phyloP scores from a whole-genome alignment of 2,888 invertebrate species.

The Eugnorisma glareosa region DNA sequence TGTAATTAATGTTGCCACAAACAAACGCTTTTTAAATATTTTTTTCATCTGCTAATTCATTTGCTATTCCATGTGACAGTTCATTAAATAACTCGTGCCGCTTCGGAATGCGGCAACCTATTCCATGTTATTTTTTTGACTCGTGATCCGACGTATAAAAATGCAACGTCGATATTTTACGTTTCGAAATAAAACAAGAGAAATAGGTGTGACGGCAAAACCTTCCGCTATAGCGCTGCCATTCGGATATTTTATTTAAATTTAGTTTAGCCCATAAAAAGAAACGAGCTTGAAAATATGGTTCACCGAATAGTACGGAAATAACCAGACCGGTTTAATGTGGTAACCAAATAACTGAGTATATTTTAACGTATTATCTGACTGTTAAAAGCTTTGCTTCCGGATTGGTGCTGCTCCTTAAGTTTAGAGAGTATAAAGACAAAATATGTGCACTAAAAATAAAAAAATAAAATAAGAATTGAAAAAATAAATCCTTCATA shows the following conservation, averaged over 20 bases:
- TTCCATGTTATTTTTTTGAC: conserved; percentile 1
- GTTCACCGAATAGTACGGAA: conserved; percentile 31
- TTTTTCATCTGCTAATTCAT: neutral
- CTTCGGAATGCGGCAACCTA: neutral
- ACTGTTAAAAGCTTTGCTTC: conserved; percentile 12
- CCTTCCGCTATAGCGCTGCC: conserved; percentile 33
- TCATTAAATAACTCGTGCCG: neutral
- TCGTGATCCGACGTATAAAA: conserved; percentile 22
- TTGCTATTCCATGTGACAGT: neutral
- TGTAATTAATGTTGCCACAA: too few species aligned
- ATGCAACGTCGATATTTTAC: conserved; percentile 32
- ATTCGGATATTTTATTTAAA: conserved; percentile 57
- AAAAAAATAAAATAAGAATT: too few species aligned
- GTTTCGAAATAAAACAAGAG: conserved; percentile 39
- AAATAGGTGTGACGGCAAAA: conserved; percentile 37
- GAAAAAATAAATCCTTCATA: too few species aligned
- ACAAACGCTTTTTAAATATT: too few species aligned
- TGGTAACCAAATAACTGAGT: conserved; percentile 23
- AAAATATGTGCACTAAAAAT: too few species aligned
- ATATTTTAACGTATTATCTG: conserved; percentile 20
- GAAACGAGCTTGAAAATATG: conserved; percentile 56
- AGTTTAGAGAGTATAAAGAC: neutral
- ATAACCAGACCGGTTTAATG: conserved; percentile 25
- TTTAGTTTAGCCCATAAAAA: conserved; percentile 53
- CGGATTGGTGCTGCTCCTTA: neutral